Evolutionary conservation across 2,113 vertebrate species (phyloP).

Genomic region (Tricholaema leucomelas): DNA sequence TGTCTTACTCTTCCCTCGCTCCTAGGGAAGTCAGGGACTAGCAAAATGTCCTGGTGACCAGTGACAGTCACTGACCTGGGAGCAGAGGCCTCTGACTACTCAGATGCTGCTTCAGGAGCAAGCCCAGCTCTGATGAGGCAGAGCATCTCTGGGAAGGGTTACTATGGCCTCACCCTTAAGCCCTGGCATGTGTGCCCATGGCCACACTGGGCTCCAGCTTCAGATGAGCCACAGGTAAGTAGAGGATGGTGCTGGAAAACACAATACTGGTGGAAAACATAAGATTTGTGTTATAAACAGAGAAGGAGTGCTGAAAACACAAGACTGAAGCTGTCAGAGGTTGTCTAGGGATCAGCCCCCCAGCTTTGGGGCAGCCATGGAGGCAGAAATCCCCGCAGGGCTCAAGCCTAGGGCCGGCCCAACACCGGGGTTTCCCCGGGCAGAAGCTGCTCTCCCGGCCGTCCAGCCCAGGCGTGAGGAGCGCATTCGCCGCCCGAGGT

Average conservation of each 20-base stretch:
- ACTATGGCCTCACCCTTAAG: no score
- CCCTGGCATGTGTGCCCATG: not conserved
- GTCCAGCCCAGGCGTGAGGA: fast-evolving
- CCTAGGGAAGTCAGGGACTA: no score
- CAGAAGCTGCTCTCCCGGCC: not conserved
- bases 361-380: no score
- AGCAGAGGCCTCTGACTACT: not conserved
- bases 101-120: not conserved
- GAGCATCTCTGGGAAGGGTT: not conserved
- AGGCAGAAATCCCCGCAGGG: no score
- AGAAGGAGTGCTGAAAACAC: not conserved
- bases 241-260: not conserved
- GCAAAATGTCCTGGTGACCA: fast-evolving
- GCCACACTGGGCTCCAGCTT: fast-evolving
- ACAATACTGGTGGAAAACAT: not conserved
- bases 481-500: fast-evolving
- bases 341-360: no score
- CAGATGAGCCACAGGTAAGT: not conserved
- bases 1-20: not conserved
- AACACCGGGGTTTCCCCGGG: no score
- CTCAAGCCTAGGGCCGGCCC: no score
- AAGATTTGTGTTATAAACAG: not conserved
- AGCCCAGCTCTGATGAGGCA: not conserved
- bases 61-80: no score
- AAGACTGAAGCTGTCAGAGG: not conserved